Base-by-base conservation (phyloP, 1,140 invertebrate species). In the Caerostris darwini region DNA sequence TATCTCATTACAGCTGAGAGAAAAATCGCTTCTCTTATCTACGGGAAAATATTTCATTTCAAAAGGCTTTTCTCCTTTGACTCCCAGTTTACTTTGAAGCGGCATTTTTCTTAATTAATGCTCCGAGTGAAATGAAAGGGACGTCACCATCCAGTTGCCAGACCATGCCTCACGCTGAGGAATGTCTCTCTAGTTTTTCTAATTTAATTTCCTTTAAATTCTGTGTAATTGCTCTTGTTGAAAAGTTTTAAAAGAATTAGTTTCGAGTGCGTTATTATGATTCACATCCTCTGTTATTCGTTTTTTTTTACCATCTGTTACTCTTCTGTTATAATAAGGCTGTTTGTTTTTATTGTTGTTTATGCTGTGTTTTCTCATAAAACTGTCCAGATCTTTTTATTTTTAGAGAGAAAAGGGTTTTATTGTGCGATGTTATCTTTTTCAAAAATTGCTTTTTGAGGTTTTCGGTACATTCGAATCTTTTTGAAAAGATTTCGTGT, bases 41-140 rank as follows among this genome's bases (percentile, higher is more conserved):
- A 77, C 14, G 54, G 57, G 53, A 67, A 92, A 89, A 89, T 89
- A 89, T 89, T 83, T 92, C 90, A 83, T 93, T 93, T 93, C 53
- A 83, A 87, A 93, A 53, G 92, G 34, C 67, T 93, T 56, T 59
- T 19, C 54, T 64, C 56, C 59, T 77, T 57, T 87, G 83, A 67
- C 14, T 53, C 56, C 58, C 7, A 34, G 77, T 92, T 92, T 85
- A 92, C 61, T 67, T 64, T 58, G 71, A 85, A 53, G 59, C 56
- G 97, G 94, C 92, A 96, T 96, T 95, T 95, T 95, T 96, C 96
- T 82, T 91, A 82, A 91, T 82, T 82, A 91, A 82, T 61, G 77
- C 58, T 14, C 4, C n/a, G 10, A 81, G 82, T 82, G 82, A 59
- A 82, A 71, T 82, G 77, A 82, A 91, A 82, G 34, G 69, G 56